phyloP scores from a whole-genome alignment of 2,113 vertebrate genomes.

The Gasterosteus nipponicus region DNA sequence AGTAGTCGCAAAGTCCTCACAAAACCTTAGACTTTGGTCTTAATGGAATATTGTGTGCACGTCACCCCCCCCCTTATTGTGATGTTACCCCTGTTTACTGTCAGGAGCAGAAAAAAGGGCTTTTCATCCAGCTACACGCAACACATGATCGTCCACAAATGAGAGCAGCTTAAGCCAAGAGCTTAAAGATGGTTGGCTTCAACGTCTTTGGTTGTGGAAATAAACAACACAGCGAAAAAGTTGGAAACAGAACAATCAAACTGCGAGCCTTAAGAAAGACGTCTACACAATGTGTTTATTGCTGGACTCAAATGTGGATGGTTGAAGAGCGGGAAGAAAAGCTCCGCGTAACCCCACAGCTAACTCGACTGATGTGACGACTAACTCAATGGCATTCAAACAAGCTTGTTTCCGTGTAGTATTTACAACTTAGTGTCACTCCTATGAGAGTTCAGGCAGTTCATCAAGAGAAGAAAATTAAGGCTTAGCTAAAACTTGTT shows the following conservation, averaged over 20 bases:
- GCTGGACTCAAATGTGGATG: constrained; percentile 32
- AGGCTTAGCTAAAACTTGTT: constrained; percentile 66
- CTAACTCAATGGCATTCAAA: constrained; percentile 19
- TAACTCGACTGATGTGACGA: constrained; percentile 4
- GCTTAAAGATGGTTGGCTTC: constrained; percentile 45
- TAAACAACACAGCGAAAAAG: constrained; percentile 34
- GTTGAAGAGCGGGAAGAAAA: constrained; percentile 31
- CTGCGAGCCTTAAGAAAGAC: constrained; percentile 23
- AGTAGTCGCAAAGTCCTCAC: neutral
- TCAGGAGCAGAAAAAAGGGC: constrained; percentile 5
- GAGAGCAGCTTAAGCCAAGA: constrained; percentile 37
- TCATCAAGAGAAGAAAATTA: constrained; percentile 60
- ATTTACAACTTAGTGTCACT: constrained; percentile 60
- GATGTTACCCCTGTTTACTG: constrained; percentile 8
- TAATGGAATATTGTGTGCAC: constrained; percentile 25
- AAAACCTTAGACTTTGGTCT: neutral
- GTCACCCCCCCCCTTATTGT: constrained; percentile 26
- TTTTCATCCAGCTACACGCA: constrained; percentile 10
- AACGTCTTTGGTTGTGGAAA: constrained; percentile 78
- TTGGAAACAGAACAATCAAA: constrained; percentile 34
- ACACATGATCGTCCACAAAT: neutral
- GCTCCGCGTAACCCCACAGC: constrained; percentile 18
- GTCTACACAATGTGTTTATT: constrained; percentile 1
- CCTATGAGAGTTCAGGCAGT: constrained; percentile 58
- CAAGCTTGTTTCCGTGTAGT: constrained; percentile 36